phyloP scores from a whole-genome alignment of 2,113 vertebrate species.

The Eolophus roseicapilla region DNA sequence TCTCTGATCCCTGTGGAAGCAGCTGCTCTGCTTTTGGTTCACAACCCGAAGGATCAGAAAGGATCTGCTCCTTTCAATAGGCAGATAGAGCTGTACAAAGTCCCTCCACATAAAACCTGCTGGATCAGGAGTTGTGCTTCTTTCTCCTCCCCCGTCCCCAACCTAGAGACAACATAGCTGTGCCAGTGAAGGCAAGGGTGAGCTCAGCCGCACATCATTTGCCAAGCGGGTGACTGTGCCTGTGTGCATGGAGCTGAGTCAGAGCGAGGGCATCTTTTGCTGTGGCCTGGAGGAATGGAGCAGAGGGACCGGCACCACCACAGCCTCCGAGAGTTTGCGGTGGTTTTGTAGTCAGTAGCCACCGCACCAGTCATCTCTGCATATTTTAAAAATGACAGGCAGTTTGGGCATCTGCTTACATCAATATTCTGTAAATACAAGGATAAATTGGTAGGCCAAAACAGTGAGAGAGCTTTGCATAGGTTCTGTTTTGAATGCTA shows the following conservation, averaged over 20 bases:
- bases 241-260: background rate
- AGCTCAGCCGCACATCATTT: background rate
- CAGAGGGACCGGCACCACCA: background rate
- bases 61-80: background rate
- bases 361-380: constrained; percentile 29
- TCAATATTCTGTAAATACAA: constrained; percentile 70
- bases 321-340: background rate
- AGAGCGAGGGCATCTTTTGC: background rate
- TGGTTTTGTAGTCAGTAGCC: constrained; percentile 35
- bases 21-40: background rate
- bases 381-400: constrained; percentile 62
- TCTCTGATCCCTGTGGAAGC: background rate
- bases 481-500: constrained; percentile 71
- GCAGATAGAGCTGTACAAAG: background rate
- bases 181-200: background rate
- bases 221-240: background rate
- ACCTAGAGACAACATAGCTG: background rate
- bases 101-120: background rate
- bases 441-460: constrained; percentile 67
- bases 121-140: background rate
- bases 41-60: background rate
- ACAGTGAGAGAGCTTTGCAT: constrained; percentile 64
- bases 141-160: background rate
- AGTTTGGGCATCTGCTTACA: constrained; percentile 65
- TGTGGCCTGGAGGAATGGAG: background rate